Percentiles rank a stretch among this genome's conserved stretches.
Conservation (phyloP, 2,113 vertebrate species). For the Lichenostomus cassidix region DNA sequence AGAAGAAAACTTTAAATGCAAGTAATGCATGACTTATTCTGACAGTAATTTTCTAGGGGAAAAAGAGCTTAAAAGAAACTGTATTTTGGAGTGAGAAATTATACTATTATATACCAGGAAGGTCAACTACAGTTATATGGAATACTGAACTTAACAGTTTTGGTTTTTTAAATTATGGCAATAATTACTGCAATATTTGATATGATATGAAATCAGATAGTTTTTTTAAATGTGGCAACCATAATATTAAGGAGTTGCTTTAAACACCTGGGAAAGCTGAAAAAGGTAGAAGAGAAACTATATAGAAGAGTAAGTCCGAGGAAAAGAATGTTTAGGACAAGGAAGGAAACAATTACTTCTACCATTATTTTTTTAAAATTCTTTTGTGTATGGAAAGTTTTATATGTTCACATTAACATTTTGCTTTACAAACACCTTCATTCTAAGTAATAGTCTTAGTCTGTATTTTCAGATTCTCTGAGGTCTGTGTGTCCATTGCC, state of each 20-base stretch:
- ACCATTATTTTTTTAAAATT: neutral
- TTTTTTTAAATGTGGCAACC: neutral
- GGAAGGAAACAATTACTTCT: neutral
- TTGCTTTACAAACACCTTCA: neutral
- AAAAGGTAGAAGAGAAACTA: neutral
- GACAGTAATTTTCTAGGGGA: neutral
- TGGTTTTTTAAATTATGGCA: neutral
- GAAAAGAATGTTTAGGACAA: neutral
- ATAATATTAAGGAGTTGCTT: neutral
- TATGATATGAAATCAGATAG: neutral
- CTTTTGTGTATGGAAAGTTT: neutral
- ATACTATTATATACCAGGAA: neutral
- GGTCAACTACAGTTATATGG: neutral
- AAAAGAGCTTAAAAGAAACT: neutral
- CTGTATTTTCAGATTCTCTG: neutral
- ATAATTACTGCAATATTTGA: neutral
- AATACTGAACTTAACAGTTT: neutral
- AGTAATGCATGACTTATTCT: neutral
- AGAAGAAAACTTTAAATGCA: neutral
- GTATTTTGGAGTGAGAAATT: neutral
- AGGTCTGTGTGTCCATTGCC: neutral
- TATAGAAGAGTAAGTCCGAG: neutral
- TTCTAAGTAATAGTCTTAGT: neutral
- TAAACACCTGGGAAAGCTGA: neutral
- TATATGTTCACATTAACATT: neutral